phyloP scores from a whole-genome alignment of 2,797 vertebrate species.

The Phataginus tricuspis region DNA sequence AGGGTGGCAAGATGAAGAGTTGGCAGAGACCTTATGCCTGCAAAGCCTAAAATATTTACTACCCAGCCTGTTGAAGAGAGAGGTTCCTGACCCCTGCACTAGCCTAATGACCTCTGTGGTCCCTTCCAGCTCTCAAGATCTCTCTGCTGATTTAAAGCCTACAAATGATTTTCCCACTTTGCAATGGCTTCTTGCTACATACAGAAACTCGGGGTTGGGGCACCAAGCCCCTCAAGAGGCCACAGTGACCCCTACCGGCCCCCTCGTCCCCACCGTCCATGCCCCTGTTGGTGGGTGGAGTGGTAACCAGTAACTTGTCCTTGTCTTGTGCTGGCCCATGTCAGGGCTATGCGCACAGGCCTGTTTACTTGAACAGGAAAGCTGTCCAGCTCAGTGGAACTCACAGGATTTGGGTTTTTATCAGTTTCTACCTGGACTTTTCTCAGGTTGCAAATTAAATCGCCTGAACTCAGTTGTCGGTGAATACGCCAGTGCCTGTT shows the following conservation, averaged over 20 bases:
- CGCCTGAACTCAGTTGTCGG: slow-evolving; percentile 89
- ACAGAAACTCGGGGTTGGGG: rapidly evolving
- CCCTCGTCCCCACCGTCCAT: not conserved
- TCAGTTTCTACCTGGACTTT: not conserved
- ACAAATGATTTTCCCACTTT: rapidly evolving
- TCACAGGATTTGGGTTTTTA: not conserved
- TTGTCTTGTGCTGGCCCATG: rapidly evolving
- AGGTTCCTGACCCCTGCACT: not conserved
- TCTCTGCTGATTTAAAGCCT: too few relatives aligned
- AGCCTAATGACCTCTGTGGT: not conserved
- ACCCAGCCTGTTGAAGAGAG: not conserved
- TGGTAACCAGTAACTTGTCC: not conserved
- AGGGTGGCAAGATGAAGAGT: rapidly evolving
- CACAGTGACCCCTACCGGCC: too few relatives aligned
- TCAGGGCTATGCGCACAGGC: rapidly evolving
- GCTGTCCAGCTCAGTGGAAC: not conserved
- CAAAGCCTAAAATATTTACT: rapidly evolving
- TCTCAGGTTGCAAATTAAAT: slow-evolving; percentile 90
- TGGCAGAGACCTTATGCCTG: not conserved
- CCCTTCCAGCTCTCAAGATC: not conserved
- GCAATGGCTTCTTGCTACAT: not conserved
- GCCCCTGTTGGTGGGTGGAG: not conserved
- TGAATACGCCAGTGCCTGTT: slow-evolving; percentile 92
- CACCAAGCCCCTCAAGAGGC: not conserved
- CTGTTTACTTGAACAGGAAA: not conserved